phyloP scores from a whole-genome alignment of 2,888 invertebrate genomes.

The Colostygia pectinataria region DNA sequence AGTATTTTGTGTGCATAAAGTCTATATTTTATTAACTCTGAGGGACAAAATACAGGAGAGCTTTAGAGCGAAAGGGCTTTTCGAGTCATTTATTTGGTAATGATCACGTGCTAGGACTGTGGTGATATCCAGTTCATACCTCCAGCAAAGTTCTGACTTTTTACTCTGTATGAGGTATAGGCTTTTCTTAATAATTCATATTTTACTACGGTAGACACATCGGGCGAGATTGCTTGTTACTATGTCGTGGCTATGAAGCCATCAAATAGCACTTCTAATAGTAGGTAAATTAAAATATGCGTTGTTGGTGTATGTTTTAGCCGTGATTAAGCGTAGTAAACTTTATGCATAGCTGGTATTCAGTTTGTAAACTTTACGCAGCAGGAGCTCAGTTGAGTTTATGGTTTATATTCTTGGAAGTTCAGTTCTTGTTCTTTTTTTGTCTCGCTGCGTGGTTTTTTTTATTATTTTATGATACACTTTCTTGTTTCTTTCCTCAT shows the following conservation, averaged over 20 bases:
- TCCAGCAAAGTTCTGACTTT: not conserved
- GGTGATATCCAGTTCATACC: too few relatives aligned
- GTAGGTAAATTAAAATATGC: too few relatives aligned
- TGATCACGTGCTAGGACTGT: too few relatives aligned
- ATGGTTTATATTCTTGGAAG: not conserved
- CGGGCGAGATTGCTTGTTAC: slow-evolving; percentile 26
- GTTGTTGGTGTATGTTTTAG: slow-evolving; percentile 12
- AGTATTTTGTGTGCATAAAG: not conserved
- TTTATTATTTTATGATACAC: too few relatives aligned
- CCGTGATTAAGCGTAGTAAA: slow-evolving; percentile 9
- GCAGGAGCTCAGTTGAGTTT: not conserved
- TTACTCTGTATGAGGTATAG: not conserved
- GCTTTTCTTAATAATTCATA: not conserved
- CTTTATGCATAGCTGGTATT: not conserved
- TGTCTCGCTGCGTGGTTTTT: too few relatives aligned
- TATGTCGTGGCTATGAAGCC: slow-evolving; percentile 30
- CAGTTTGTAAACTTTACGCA: too few relatives aligned
- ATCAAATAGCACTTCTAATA: slow-evolving; percentile 24
- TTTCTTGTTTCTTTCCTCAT: too few relatives aligned
- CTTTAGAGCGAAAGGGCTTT: too few relatives aligned
- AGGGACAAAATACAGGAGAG: too few relatives aligned
- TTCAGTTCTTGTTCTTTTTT: too few relatives aligned
- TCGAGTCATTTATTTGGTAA: too few relatives aligned
- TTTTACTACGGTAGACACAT: slow-evolving; percentile 16
- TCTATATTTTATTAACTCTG: too few relatives aligned